phyloP scores from a whole-genome alignment of 2,888 invertebrate genomes.

The Germaria angustata region DNA sequence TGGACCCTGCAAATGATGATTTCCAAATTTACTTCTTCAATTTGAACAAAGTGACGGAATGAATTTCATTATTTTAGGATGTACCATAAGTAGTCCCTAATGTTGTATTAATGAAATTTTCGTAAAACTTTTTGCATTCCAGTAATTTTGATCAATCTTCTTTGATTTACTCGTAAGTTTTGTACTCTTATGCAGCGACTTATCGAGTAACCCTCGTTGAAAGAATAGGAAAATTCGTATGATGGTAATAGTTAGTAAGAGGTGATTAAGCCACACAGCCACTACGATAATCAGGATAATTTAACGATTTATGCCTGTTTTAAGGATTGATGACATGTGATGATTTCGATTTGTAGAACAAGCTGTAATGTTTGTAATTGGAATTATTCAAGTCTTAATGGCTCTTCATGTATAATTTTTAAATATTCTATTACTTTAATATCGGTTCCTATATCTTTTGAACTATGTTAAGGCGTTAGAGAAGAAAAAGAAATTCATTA shows the following conservation, averaged over 20 bases:
- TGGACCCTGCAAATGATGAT: too few species aligned
- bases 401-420: slow-evolving; percentile 5
- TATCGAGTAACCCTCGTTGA: not conserved
- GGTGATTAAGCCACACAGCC: slow-evolving; percentile 58
- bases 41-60: too few species aligned
- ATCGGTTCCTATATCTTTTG: not conserved
- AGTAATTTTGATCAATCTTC: too few species aligned
- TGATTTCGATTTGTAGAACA: slow-evolving; percentile 65
- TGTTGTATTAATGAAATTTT: too few species aligned
- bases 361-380: slow-evolving; percentile 59
- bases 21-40: too few species aligned
- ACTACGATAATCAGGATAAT: slow-evolving; percentile 55
- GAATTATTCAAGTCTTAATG: slow-evolving; percentile 30
- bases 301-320: slow-evolving; percentile 60
- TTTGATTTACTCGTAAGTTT: too few species aligned
- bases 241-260: slow-evolving; percentile 24
- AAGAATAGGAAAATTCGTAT: not conserved
- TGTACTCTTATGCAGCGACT: too few species aligned
- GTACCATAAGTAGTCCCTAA: too few species aligned
- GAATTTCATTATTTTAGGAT: too few species aligned
- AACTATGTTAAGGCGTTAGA: not conserved
- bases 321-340: slow-evolving; percentile 66
- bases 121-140: too few species aligned
- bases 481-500: not conserved
- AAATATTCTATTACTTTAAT: slow-evolving; percentile 5